Evolutionary conservation across 2,113 vertebrate species (phyloP).

Genomic region (Brachionichthys hirsutus): DNA sequence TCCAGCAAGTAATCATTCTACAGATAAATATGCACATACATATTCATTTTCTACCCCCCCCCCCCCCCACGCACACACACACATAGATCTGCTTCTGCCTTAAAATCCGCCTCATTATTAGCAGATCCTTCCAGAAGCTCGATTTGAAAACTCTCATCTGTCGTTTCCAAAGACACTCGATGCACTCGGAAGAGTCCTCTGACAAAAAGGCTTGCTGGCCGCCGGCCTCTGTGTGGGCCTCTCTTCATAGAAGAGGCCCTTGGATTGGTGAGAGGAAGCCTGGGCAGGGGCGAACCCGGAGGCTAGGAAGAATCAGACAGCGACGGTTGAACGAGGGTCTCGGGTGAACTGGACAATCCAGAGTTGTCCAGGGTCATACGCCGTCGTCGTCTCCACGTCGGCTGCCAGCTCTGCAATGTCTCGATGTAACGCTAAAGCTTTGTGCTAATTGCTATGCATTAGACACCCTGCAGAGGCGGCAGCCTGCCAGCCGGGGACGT

Average conservation of each 20-base stretch:
- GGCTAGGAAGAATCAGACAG: no score
- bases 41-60: conserved; percentile 56
- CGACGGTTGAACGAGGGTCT: no score
- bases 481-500: conserved; percentile 11
- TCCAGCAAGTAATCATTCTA: conserved; percentile 72
- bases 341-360: no score
- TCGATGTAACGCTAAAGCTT: conserved; percentile 12
- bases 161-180: neutral
- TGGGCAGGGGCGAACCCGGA: conserved; percentile 41
- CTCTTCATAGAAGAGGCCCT: conserved; percentile 38
- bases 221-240: neutral
- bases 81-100: neutral
- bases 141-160: neutral
- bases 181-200: neutral
- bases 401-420: no score
- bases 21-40: conserved; percentile 71
- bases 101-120: conserved; percentile 26
- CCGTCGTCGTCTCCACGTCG: no score
- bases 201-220: conserved; percentile 13
- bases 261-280: conserved; percentile 30
- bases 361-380: no score
- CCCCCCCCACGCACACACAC: no score
- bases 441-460: conserved; percentile 10
- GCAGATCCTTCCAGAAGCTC: conserved; percentile 12
- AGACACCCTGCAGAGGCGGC: conserved; percentile 17